phyloP scores from a whole-genome alignment of 2,113 vertebrate species.

The Herpailurus yagouaroundi region DNA sequence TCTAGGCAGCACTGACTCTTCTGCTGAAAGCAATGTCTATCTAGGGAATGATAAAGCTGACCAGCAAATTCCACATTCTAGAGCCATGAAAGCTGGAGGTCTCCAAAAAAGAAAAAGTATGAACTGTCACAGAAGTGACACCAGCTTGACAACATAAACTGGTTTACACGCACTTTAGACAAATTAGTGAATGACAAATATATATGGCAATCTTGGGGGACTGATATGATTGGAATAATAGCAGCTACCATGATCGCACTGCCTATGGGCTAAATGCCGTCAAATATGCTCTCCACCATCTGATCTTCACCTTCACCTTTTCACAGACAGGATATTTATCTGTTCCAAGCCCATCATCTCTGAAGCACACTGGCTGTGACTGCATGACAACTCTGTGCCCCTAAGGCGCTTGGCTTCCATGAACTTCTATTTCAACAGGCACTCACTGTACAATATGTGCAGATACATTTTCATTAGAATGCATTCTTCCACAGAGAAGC shows the following conservation, averaged over 20 bases:
- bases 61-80: not conserved
- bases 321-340: fast-evolving
- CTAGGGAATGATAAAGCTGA: not conserved
- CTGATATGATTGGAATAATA: not conserved
- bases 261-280: not conserved
- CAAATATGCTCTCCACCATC: not conserved
- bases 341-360: not conserved
- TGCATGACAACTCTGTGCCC: not conserved
- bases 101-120: not conserved
- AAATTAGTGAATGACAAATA: not conserved
- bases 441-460: fast-evolving
- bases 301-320: too few species aligned
- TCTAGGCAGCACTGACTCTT: not conserved
- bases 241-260: not conserved
- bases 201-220: not conserved
- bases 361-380: too few species aligned
- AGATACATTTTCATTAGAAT: not conserved
- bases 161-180: not conserved
- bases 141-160: not conserved
- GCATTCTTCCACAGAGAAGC: not conserved
- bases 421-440: too few species aligned
- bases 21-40: not conserved
- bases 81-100: not conserved
- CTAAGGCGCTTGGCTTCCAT: not conserved
- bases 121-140: not conserved